phyloP scores from a whole-genome alignment of 2,113 vertebrate species.

The Lasiurus borealis region DNA sequence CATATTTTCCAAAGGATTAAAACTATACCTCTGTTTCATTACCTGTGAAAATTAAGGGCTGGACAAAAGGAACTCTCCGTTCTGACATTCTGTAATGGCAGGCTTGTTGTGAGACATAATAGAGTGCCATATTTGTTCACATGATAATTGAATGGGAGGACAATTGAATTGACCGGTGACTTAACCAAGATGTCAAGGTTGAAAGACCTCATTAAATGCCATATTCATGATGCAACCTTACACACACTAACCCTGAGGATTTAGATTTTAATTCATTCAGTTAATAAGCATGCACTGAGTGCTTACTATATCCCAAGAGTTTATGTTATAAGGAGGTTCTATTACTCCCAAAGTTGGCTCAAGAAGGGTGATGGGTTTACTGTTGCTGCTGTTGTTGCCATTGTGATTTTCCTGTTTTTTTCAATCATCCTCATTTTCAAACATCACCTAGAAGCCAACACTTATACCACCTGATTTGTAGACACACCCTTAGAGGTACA shows the following conservation, averaged over 20 bases:
- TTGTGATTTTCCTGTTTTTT: background rate
- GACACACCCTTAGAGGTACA: background rate
- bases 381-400: background rate
- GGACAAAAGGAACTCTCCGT: background rate
- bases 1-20: constrained; percentile 4
- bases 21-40: background rate
- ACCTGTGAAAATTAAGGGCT: constrained; percentile 26
- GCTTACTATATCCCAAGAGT: background rate
- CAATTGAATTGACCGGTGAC: background rate
- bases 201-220: constrained; percentile 2
- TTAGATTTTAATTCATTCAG: background rate
- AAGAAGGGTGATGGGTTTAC: background rate
- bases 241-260: background rate
- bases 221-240: background rate
- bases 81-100: constrained; percentile 43
- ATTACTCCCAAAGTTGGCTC: background rate
- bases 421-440: background rate
- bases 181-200: background rate
- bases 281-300: background rate
- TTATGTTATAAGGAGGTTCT: background rate
- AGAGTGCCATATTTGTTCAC: background rate
- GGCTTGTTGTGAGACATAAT: background rate
- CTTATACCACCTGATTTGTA: background rate
- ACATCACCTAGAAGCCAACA: background rate
- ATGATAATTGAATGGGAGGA: background rate